A percentile compares a stretch with the other conserved stretches of the same genome.
These are phyloP conservation scores for Hyles lineata DNA, from an alignment of 2,888 invertebrate genomes.

Conservation along the genomic window DNA sequence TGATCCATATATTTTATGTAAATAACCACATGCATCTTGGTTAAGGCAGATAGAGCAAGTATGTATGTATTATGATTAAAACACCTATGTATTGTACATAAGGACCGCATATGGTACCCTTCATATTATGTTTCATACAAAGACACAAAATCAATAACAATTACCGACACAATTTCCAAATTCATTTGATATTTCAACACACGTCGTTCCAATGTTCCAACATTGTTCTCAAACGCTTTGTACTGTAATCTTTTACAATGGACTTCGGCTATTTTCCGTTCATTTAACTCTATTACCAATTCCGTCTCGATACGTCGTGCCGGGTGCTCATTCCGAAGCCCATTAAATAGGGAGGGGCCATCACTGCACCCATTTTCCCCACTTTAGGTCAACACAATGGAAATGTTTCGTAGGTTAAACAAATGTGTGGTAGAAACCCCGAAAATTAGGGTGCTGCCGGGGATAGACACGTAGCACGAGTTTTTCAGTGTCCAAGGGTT, in stretches of 20 bases:
- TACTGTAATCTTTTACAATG: constrained; percentile 21
- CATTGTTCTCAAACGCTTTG: background rate
- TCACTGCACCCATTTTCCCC: constrained; percentile 59
- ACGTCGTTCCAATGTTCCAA: background rate
- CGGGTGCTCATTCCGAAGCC: constrained; percentile 58
- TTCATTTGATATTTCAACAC: background rate
- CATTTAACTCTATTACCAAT: constrained; percentile 30
- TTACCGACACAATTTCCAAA: background rate
- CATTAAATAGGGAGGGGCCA: constrained; percentile 60
- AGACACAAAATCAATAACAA: background rate
- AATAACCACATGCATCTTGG: no score
- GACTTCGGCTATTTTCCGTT: constrained; percentile 31
- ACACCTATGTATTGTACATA: no score
- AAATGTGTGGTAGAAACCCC: constrained; percentile 19
- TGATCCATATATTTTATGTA: no score
- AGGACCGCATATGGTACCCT: no score
- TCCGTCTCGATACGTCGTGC: constrained; percentile 53
- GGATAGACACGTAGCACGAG: constrained; percentile 5
- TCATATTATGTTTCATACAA: no score
- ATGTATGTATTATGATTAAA: no score
- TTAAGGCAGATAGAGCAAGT: no score
- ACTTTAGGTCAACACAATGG: constrained; percentile 55
- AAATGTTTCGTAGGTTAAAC: constrained; percentile 49
- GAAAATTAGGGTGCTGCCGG: constrained; percentile 5
- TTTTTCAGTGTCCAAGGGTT: background rate